Percentiles rank a stretch among this genome's conserved stretches.
These are phyloP conservation scores for Cydia amplana DNA, from an alignment of 1,140 invertebrate genomes.

Conservation along the genomic window DNA sequence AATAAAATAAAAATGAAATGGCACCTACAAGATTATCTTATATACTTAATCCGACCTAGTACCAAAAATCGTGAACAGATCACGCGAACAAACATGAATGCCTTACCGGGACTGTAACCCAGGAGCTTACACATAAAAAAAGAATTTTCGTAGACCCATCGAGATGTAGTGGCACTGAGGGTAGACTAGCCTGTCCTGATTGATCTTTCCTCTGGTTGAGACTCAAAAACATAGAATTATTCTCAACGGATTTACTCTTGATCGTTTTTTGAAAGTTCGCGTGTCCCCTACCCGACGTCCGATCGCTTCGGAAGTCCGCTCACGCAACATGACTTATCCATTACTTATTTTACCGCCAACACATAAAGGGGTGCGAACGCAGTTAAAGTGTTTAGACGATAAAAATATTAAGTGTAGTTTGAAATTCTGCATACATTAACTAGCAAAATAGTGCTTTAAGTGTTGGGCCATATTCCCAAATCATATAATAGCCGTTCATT, in stretches of 20 bases:
- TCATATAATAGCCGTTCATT: too few relatives aligned
- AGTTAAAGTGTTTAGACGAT: constrained; percentile 14
- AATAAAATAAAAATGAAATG: too few relatives aligned
- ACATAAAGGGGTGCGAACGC: constrained; percentile 30
- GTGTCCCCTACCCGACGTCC: constrained; percentile 8
- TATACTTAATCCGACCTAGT: too few relatives aligned
- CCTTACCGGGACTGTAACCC: too few relatives aligned
- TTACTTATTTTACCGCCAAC: constrained; percentile 53
- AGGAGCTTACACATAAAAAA: too few relatives aligned
- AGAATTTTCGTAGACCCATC: too few relatives aligned
- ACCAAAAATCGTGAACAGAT: too few relatives aligned
- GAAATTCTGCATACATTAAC: constrained; percentile 1
- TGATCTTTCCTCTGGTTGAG: too few relatives aligned
- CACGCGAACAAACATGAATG: too few relatives aligned
- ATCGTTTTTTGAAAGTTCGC: background rate
- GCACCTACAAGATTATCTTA: too few relatives aligned
- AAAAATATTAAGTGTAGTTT: constrained; percentile 20
- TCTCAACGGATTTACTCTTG: background rate
- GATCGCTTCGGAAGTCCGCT: constrained; percentile 54
- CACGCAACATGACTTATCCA: constrained; percentile 70
- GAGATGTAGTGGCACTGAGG: too few relatives aligned
- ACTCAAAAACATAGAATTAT: background rate
- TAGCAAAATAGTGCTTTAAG: background rate
- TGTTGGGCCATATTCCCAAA: background rate
- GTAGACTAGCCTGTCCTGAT: too few relatives aligned